Conservation (phyloP, 2,113 vertebrate genomes). For the Thalassarche chlororhynchos region DNA sequence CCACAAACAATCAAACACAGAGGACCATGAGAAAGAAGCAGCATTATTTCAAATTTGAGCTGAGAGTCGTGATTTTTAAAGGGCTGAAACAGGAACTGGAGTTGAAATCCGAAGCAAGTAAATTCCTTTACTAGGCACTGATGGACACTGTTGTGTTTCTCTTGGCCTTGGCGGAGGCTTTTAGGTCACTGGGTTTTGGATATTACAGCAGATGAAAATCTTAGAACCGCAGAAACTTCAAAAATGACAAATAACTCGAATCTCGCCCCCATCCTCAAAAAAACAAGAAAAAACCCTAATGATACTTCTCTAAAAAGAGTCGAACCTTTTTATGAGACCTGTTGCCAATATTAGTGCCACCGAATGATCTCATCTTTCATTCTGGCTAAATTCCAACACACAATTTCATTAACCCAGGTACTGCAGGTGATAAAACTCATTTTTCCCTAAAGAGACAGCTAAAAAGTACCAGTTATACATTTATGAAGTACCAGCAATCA, state of each 20-base stretch:
- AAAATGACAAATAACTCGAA: conserved; percentile 60
- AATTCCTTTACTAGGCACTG: conserved; percentile 75
- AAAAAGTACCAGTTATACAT: conserved; percentile 91
- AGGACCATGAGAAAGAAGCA: conserved; percentile 72
- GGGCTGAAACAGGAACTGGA: conserved; percentile 75
- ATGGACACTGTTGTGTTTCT: conserved; percentile 77
- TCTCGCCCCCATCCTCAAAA: conserved; percentile 22
- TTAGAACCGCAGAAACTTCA: conserved; percentile 58
- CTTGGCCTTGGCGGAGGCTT: conserved; percentile 64
- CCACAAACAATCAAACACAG: conserved; percentile 80
- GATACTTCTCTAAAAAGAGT: conserved; percentile 72
- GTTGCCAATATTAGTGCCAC: conserved; percentile 81
- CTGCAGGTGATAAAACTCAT: conserved; percentile 89
- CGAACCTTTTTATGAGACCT: conserved; percentile 78
- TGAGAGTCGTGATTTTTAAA: conserved; percentile 77
- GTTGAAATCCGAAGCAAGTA: conserved; percentile 78
- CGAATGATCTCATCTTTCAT: conserved; percentile 85
- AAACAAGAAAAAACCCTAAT: conserved; percentile 26
- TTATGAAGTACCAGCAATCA: conserved; percentile 89
- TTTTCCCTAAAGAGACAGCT: conserved; percentile 90
- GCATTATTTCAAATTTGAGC: conserved; percentile 80
- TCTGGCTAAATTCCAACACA: conserved; percentile 85
- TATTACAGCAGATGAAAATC: conserved; percentile 52
- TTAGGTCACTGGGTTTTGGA: conserved; percentile 69
- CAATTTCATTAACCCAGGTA: conserved; percentile 90